A percentile compares a stretch with the other conserved stretches of the same genome.
Evolutionary conservation across 1,140 invertebrate species (phyloP).

Genomic region (Mya arenaria): DNA sequence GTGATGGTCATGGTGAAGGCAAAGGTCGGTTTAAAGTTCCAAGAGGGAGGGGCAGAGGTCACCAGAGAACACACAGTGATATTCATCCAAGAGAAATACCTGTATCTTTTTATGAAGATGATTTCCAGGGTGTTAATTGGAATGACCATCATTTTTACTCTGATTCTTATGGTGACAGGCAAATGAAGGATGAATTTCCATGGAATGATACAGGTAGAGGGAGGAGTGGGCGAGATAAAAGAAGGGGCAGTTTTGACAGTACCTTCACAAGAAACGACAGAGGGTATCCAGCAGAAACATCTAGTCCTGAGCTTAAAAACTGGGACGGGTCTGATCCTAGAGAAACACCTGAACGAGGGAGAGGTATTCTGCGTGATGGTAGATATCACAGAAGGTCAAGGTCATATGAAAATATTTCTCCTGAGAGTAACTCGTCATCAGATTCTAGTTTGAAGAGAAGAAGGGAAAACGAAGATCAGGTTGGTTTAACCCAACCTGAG

Average conservation of each 20-base stretch:
- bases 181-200: not conserved
- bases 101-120: not conserved
- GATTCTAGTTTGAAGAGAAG: conserved; percentile 43
- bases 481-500: no score
- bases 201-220: not conserved
- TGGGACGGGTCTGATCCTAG: not conserved
- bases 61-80: conserved; percentile 33
- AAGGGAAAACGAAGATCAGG: conserved; percentile 34
- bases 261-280: not conserved
- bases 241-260: conserved; percentile 49
- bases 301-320: not conserved
- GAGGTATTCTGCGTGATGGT: not conserved
- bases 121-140: conserved; percentile 35
- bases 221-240: not conserved
- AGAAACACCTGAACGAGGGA: not conserved
- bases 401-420: conserved; percentile 38
- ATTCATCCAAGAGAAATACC: not conserved
- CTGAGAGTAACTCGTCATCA: conserved; percentile 35
- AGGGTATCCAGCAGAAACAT: not conserved
- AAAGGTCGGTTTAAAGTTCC: conserved; percentile 7
- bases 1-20: no score
- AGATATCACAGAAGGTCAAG: not conserved
- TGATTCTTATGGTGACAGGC: not conserved
- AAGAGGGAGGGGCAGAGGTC: not conserved
- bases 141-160: conserved; percentile 31